Evolutionary conservation across 2,888 invertebrate species (phyloP), one percentile per base, ranked within the genome.

Genomic region (Dolomedes plantarius): DNA sequence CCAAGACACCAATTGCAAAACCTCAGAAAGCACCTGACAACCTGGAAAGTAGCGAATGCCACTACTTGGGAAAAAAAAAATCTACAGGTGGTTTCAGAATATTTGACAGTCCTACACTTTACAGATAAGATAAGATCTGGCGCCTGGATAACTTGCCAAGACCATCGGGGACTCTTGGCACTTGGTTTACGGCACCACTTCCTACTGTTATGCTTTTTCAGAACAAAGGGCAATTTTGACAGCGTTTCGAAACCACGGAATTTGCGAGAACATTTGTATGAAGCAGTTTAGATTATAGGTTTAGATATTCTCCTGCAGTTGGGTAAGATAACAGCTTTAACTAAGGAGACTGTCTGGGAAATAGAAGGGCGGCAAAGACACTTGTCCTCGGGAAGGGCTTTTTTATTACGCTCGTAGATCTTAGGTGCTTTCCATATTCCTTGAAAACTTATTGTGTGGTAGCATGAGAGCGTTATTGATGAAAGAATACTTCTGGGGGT

Each of bases 41-140:
- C 36, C 9, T 7, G 9, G 9, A 36, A 36, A 5, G 36, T 7
- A 5, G 36, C 6, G 16, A 46, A 46, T 9, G 16, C 46, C 46
- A 46, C 46, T 46, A 9, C 46, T 16, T 46, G 6, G 9, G n/a
- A n/a, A 9, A 16, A n/a, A n/a, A n/a, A n/a, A 16, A 13, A 16
- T 46, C 46, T 16, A 46, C 46, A 46, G 46, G 46, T 46, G 46
- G 46, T 46, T 46, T 46, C 1, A 16, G 46, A 46, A 16, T 16
- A 46, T 7, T 16, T 46, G 46, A 46, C 46, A 46, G 46, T 2
- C 46, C 46, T 9, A 46, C 46, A 2, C 46, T 46, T 46, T 16
- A 9, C 9, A n/a, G n/a, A n/a, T 41, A 46, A 23, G 82, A 82
- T 82, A 82, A 76, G 64, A 82, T 82, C 82, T 68, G 82, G 69